Evolutionary conservation across 2,888 invertebrate species (phyloP), one percentile per base, ranked within the genome.

Genomic region (Tillus elongatus): DNA sequence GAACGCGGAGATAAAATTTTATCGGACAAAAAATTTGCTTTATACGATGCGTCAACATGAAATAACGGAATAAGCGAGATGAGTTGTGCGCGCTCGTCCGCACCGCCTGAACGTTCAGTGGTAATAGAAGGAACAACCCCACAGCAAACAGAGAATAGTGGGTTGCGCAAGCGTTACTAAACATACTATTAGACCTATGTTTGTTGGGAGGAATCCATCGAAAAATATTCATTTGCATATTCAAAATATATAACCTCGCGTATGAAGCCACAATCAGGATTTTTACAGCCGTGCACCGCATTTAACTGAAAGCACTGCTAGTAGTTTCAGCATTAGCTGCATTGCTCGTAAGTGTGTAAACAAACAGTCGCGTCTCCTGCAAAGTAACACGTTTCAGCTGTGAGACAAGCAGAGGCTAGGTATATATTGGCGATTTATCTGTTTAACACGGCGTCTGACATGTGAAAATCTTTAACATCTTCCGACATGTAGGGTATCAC

Each of bases 11-110:
- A 19, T 19, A 19, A 19, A 19, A 19, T 6, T 19, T 19, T 19
- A 19, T 19, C 24, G 24, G 6, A 19, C 24, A 19, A 19, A 19
- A 19, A 19, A 19, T 19, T 19, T 19, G 24, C 24, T 19, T 19
- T 19, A 19, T 19, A 19, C 6, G 24, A 19, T n/a, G 24, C 24
- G 24, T n/a, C 24, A n/a, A 19, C 24, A 19, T 19, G n/a, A 8
- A 19, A 19, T n/a, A 6, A n/a, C 6, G 6, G 24, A 8, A 6
- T 19, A 6, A n/a, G 24, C 24, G 24, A n/a, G n/a, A n/a, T n/a
- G n/a, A n/a, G n/a, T n/a, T 19, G 6, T 19, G 24, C 6, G 24
- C 24, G 24, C 6, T 19, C 6, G 24, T 19, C 24, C 24, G n/a
- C 24, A 19, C 6, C 24, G 24, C 6, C 24, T 6, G n/a, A 19